phyloP scores from a whole-genome alignment of 2,888 invertebrate genomes.

The Frankliniella fusca region DNA sequence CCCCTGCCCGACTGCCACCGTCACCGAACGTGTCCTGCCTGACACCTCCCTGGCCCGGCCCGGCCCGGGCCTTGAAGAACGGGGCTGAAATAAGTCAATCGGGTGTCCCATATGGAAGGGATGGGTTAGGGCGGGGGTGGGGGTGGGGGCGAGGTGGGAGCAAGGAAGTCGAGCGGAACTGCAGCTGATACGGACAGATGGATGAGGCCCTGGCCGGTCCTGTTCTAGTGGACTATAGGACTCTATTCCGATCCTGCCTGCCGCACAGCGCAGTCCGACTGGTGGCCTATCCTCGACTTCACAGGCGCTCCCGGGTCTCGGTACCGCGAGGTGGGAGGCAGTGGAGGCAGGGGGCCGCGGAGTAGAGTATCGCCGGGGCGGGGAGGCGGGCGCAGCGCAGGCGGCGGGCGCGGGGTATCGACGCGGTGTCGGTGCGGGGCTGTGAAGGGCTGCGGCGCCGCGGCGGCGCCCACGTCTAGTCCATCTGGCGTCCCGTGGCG shows the following conservation, averaged over 20 bases:
- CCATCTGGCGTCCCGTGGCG: too few species aligned
- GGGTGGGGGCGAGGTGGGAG: too few species aligned
- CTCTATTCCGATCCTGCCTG: background rate
- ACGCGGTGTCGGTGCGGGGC: background rate
- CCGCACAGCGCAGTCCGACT: background rate
- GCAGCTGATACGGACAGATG: too few species aligned
- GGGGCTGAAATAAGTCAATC: too few species aligned
- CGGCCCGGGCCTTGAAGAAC: too few species aligned
- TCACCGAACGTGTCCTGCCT: too few species aligned
- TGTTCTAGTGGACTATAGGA: too few species aligned
- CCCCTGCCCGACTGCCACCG: background rate
- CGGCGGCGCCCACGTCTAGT: background rate
- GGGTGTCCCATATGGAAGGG: too few species aligned
- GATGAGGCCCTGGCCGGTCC: background rate
- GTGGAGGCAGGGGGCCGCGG: background rate
- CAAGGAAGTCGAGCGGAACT: too few species aligned
- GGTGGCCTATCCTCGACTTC: background rate
- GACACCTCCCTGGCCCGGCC: too few species aligned
- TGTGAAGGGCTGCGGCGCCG: background rate
- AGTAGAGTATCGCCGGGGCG: background rate
- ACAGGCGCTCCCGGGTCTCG: background rate
- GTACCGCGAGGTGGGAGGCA: background rate
- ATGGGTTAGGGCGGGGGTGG: too few species aligned
- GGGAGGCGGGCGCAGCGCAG: background rate
- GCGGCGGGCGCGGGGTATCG: too few species aligned